These are phyloP conservation scores for Tyto alba DNA, from an alignment of 2,113 vertebrate species.

Conservation along the genomic window DNA sequence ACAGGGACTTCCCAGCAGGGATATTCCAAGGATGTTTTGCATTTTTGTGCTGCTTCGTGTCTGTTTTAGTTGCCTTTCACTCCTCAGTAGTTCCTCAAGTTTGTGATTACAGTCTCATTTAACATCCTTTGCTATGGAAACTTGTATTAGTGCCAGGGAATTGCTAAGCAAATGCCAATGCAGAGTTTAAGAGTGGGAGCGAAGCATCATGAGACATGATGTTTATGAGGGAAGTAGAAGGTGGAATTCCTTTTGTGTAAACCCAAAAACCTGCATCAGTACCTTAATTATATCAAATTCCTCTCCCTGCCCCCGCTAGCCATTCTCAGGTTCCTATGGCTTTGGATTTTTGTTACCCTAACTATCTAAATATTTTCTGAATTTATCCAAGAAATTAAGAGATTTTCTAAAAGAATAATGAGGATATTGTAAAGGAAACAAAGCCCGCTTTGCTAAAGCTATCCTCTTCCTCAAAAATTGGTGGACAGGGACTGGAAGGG, in stretches of 20 bases:
- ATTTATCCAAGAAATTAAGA: not conserved
- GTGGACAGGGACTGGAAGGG: not conserved
- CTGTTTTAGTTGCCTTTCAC: not conserved
- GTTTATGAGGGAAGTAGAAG: not conserved
- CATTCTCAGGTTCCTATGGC: not conserved
- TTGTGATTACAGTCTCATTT: not conserved
- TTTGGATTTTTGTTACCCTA: not conserved
- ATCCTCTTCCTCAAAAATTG: not conserved
- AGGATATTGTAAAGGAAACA: not conserved
- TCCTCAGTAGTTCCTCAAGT: not conserved
- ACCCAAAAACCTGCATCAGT: not conserved
- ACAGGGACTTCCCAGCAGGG: not conserved
- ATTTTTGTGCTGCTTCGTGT: not conserved
- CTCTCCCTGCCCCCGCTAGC: too few relatives aligned
- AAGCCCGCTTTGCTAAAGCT: not conserved
- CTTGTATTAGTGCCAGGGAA: not conserved
- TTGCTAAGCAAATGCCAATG: not conserved
- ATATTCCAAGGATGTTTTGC: not conserved
- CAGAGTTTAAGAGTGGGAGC: not conserved
- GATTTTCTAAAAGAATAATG: not conserved
- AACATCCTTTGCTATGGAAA: slow-evolving; percentile 34
- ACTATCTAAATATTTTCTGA: not conserved
- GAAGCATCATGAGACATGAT: not conserved
- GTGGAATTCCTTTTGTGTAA: not conserved
- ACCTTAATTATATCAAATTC: not conserved